Evolutionary conservation across 2,888 invertebrate species (phyloP).

Genomic region (Rhingia rostrata): DNA sequence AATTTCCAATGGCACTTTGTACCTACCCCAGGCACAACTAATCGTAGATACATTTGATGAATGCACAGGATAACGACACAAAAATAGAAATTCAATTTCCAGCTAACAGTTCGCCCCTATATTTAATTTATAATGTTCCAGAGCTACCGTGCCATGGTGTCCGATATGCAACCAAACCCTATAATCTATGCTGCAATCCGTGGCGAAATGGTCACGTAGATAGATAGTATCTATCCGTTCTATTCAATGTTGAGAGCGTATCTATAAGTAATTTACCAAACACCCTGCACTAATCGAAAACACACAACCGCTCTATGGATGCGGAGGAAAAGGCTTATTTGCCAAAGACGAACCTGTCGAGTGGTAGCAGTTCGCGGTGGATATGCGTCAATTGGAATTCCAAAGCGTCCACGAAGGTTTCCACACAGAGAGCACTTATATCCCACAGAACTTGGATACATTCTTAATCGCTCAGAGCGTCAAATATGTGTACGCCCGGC

Average conservation of each 20-base stretch:
- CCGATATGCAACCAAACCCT: conserved; percentile 21
- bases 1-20: conserved; percentile 24
- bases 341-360: conserved; percentile 61
- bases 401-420: conserved; percentile 55
- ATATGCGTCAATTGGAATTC: conserved; percentile 61
- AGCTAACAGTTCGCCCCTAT: conserved; percentile 49
- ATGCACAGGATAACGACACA: conserved; percentile 35
- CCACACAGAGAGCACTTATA: not conserved
- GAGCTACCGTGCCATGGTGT: not conserved
- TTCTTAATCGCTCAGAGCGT: conserved; percentile 26
- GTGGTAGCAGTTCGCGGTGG: not conserved
- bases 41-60: conserved; percentile 55
- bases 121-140: conserved; percentile 1
- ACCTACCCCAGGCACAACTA: conserved; percentile 30
- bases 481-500: not conserved
- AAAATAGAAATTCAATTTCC: conserved; percentile 35
- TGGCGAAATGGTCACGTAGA: conserved; percentile 65
- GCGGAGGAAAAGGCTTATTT: conserved; percentile 27
- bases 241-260: conserved; percentile 37
- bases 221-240: not conserved
- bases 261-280: conserved; percentile 53
- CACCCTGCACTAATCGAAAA: conserved; percentile 54
- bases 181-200: conserved; percentile 43
- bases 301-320: not conserved
- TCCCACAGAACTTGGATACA: conserved; percentile 52